These are phyloP conservation scores for zebrafish (Danio rerio) DNA, from an alignment of 2,113 vertebrate species.

Conservation along the genomic window DNA sequence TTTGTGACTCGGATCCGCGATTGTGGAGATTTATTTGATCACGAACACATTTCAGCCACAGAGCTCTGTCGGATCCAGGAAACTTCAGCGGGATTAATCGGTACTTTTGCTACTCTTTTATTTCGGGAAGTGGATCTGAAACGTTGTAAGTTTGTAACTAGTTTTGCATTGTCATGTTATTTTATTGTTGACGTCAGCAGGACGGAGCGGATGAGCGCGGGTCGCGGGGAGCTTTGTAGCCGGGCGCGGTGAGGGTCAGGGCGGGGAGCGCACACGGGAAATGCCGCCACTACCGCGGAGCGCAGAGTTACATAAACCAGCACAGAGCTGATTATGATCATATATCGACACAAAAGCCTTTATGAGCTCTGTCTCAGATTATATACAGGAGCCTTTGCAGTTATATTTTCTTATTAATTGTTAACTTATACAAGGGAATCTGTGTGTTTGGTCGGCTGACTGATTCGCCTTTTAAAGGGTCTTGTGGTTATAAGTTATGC, in stretches of 20 bases:
- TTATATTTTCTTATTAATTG: neutral
- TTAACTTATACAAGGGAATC: neutral
- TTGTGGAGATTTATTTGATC: neutral
- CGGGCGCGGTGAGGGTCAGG: conserved; percentile 63
- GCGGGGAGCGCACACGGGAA: conserved; percentile 49
- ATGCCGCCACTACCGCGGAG: conserved; percentile 9
- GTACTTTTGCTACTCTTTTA: neutral
- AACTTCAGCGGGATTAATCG: neutral
- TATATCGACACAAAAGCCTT: neutral
- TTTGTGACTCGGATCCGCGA: neutral
- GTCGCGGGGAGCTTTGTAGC: conserved; percentile 34
- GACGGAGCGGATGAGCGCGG: conserved; percentile 27
- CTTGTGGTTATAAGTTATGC: no score
- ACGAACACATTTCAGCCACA: neutral
- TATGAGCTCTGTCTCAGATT: neutral
- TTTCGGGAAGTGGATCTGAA: neutral
- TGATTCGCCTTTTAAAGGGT: no score
- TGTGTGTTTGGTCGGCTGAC: neutral
- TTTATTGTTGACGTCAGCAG: neutral
- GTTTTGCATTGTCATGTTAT: neutral
- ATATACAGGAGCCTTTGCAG: conserved; percentile 11
- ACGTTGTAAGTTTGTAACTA: neutral
- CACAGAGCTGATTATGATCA: neutral
- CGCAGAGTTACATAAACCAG: conserved; percentile 21
- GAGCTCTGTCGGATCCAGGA: neutral